These are phyloP conservation scores for Hydrozoanthus gracilis DNA, from an alignment of 92 coral and sea anemone species.

Conservation along the genomic window DNA sequence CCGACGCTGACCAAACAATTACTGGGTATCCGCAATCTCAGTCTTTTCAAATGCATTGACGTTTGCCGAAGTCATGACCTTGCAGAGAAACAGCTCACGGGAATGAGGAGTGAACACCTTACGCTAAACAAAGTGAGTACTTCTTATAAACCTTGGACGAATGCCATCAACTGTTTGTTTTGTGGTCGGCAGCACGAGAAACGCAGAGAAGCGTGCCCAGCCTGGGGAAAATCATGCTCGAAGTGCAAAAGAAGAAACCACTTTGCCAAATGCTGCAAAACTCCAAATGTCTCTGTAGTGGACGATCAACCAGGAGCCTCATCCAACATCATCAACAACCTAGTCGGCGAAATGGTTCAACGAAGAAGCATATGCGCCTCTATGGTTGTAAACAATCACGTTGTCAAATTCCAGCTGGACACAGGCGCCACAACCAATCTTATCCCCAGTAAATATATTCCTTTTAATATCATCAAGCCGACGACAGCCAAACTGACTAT, in stretches of 20 bases:
- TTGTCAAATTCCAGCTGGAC: slow-evolving; percentile 63
- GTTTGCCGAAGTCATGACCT: background rate
- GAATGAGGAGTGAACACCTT: background rate
- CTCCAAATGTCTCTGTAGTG: background rate
- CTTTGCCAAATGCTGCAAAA: background rate
- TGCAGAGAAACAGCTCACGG: background rate
- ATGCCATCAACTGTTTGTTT: background rate
- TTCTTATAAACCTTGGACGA: too few species aligned
- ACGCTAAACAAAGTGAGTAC: background rate
- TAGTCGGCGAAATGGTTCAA: too few species aligned
- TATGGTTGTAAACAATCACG: slow-evolving; percentile 40
- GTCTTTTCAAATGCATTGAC: background rate
- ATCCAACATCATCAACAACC: background rate
- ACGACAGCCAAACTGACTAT: slow-evolving; percentile 51
- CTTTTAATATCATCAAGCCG: slow-evolving; percentile 45
- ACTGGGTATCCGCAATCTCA: background rate
- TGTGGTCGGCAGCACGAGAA: background rate
- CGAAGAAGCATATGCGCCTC: slow-evolving; percentile 29
- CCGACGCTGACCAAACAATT: background rate
- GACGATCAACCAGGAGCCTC: background rate
- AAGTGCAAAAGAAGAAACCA: background rate
- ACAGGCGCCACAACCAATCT: slow-evolving; percentile 67
- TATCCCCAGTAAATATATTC: slow-evolving; percentile 49
- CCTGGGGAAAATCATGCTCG: background rate
- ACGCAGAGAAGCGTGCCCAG: background rate